These are phyloP conservation scores for Drosophila sulfurigaster DNA, from an alignment of 1,140 invertebrate genomes.

Conservation along the genomic window DNA sequence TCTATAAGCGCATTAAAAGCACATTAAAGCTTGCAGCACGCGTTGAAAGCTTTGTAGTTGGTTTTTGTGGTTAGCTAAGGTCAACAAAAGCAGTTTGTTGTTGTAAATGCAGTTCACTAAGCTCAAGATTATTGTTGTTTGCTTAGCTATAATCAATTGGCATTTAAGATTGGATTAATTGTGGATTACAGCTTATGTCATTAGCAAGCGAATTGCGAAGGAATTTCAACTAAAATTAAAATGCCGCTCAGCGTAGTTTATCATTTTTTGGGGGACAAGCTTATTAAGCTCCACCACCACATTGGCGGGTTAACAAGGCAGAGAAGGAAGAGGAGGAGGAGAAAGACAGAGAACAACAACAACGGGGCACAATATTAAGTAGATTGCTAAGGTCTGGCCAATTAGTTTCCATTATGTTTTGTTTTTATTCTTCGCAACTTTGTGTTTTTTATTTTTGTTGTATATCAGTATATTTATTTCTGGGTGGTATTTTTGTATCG, in stretches of 20 bases:
- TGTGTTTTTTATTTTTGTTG: conserved; percentile 20
- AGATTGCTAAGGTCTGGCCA: conserved; percentile 55
- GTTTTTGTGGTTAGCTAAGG: too few relatives aligned
- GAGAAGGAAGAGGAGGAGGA: too few relatives aligned
- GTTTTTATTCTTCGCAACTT: conserved; percentile 17
- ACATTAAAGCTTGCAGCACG: not conserved
- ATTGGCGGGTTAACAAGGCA: not conserved
- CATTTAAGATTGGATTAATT: not conserved
- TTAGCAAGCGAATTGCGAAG: not conserved
- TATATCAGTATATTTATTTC: conserved; percentile 29
- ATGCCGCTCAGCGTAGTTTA: conserved; percentile 1
- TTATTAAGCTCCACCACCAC: conserved; percentile 1
- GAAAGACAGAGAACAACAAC: not conserved
- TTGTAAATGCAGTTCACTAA: not conserved
- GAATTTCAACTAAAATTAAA: conserved; percentile 4
- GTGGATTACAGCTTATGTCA: not conserved
- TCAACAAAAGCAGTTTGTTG: too few relatives aligned
- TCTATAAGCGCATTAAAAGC: not conserved
- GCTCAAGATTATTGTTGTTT: not conserved
- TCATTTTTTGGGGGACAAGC: not conserved
- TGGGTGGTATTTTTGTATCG: not conserved
- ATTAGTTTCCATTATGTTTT: conserved; percentile 74
- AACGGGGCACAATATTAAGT: conserved; percentile 36
- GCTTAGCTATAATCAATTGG: not conserved
- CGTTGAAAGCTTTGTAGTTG: not conserved